Conservation (phyloP, 2,797 vertebrate genomes). For the Masticophis lateralis region DNA sequence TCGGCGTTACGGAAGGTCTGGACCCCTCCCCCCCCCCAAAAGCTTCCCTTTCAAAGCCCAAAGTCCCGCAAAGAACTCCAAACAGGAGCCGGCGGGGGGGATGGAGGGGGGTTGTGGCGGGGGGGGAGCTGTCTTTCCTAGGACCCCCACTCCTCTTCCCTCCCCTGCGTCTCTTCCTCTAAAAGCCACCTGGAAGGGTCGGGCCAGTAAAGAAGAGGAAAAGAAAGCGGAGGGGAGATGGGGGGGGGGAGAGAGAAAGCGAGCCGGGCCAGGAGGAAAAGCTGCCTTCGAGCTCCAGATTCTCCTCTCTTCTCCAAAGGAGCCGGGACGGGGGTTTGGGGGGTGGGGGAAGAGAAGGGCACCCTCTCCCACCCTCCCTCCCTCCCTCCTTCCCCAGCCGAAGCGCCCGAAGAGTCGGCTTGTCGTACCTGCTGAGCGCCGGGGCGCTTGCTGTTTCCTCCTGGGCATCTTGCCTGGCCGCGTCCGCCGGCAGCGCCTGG, state of each 20-base stretch:
- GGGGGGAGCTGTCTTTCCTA: not conserved
- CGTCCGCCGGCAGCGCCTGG: conserved; percentile 52
- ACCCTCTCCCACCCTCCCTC: no score
- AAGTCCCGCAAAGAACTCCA: not conserved
- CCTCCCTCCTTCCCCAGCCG: not conserved
- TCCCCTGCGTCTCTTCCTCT: not conserved
- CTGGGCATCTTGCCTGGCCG: conserved; percentile 84
- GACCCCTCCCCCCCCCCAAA: not conserved
- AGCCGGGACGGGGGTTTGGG: no score
- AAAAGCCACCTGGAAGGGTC: not conserved
- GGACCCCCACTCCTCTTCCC: not conserved
- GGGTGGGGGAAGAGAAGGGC: not conserved
- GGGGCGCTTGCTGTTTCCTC: conserved; percentile 97
- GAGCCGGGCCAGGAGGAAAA: not conserved
- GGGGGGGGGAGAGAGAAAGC: no score
- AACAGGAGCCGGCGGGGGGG: no score
- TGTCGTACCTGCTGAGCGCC: conserved; percentile 92
- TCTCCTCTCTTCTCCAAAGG: not conserved
- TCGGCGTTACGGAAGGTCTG: not conserved
- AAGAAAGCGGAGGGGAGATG: not conserved
- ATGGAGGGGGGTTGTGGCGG: not conserved
- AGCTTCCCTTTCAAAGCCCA: not conserved
- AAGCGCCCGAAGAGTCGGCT: conserved; percentile 64
- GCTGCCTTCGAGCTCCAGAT: not conserved
- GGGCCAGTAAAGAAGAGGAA: not conserved